A percentile compares a stretch with the other conserved stretches of the same genome.
phyloP scores from a whole-genome alignment of 2,113 vertebrate species.

The Grus americana region DNA sequence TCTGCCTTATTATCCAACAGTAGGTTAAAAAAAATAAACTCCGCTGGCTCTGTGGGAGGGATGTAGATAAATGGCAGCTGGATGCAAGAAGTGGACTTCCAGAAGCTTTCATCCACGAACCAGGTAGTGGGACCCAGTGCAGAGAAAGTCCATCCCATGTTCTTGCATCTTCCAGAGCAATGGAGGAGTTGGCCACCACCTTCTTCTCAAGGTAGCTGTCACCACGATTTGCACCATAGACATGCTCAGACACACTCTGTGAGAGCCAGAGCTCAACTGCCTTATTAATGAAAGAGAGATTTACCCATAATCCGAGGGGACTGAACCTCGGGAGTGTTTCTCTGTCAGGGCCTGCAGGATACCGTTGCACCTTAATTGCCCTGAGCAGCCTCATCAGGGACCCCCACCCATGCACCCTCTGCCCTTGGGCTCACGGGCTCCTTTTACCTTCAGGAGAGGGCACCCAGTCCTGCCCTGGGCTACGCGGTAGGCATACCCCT shows the following conservation, averaged over 20 bases:
- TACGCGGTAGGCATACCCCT: accelerated
- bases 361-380: not conserved
- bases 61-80: not conserved
- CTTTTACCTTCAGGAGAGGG: not conserved
- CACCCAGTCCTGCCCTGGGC: not conserved
- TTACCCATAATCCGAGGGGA: not conserved
- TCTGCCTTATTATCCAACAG: not conserved
- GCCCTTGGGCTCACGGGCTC: not conserved
- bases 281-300: not conserved
- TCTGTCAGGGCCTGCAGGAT: not conserved
- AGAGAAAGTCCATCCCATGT: not conserved
- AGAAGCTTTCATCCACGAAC: not conserved
- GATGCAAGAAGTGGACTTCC: not conserved
- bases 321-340: not conserved
- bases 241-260: not conserved
- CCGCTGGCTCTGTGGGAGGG: not conserved
- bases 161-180: not conserved
- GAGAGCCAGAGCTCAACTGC: not conserved
- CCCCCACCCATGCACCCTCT: not conserved
- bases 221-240: not conserved
- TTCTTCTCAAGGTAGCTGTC: not conserved
- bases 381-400: not conserved
- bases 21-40: not conserved
- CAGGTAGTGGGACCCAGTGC: not conserved
- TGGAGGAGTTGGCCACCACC: not conserved